Evolutionary conservation across 2,888 invertebrate genomes (phyloP), one percentile per base, ranked within the genome.

Genomic region (Tetragonula carbonaria): DNA sequence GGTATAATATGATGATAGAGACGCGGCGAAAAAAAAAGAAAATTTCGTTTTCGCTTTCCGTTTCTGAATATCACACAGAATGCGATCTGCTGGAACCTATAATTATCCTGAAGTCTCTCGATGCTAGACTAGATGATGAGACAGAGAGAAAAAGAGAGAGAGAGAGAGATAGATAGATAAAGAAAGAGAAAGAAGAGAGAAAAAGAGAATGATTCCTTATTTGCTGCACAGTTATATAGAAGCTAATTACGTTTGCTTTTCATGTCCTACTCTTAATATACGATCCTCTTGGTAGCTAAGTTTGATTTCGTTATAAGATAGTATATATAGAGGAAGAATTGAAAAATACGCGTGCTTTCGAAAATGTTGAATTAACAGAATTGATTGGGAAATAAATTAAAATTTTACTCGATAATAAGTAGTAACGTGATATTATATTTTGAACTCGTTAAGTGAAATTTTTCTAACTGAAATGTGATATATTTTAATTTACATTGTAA

Each of bases 31-130:
- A 68, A 71, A 66, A 38, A 38, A 28, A 28, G 28, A 28, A 28
- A 38, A 38, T 45, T 45, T 45, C 45, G 45, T 45, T 74, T 76
- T 73, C 70, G 65, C 70, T 71, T 28, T 59, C 55, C 45, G 38
- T 66, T 45, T 73, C 28, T 67, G 70, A 74, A 59, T 38, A 63
- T 78, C 53, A 70, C 72, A 77, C 72, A 63, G 76, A 72, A 86
- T 93, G 92, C 93, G 93, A 94, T 94, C 93, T 94, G 94, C 93
- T 94, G 94, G 93, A 93, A 93, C 91, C 87, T 84, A 74, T 65
- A 45, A 80, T 85, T 83, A 83, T 16, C 75, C 80, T 76, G 57
- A 68, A 50, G 57, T 63, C 45, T 59, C 55, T 53, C 74, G 83
- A 74, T 45, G 21, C 33, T 53, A 21, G 18, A 63, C 28, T 45